Conservation (phyloP, 2,797 vertebrate species). For the Chelonia mydas region DNA sequence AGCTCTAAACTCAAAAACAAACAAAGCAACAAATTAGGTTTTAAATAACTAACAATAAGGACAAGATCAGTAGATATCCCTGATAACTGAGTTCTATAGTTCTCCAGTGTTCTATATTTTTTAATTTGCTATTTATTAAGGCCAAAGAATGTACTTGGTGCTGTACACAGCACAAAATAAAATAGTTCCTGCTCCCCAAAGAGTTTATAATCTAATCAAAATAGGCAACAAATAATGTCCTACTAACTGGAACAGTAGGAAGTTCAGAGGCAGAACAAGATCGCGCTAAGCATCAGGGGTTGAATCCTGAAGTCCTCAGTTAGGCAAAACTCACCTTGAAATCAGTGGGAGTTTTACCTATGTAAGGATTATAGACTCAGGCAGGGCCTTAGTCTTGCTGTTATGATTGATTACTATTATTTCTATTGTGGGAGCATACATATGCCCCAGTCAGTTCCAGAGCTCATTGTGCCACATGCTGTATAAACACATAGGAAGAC, state of each 20-base stretch:
- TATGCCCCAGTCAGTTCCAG: background rate
- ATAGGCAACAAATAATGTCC: background rate
- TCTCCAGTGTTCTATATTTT: background rate
- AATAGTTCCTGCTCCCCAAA: background rate
- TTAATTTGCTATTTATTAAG: background rate
- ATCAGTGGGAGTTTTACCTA: background rate
- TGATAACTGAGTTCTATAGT: background rate
- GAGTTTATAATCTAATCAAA: background rate
- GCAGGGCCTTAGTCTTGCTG: background rate
- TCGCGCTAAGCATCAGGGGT: background rate
- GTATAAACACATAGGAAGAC: background rate
- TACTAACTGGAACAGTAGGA: background rate
- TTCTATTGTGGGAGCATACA: background rate
- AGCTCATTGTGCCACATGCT: background rate
- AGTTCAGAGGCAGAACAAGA: background rate
- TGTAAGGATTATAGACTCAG: background rate
- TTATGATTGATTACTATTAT: background rate
- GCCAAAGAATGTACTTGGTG: background rate
- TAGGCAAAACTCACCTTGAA: background rate
- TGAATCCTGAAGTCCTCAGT: background rate
- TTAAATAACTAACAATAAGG: background rate
- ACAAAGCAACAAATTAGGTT: background rate
- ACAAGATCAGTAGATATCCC: background rate
- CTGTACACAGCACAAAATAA: slow-evolving; percentile 19
- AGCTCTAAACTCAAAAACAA: slow-evolving; percentile 6